Evolutionary conservation across 2,888 invertebrate genomes (phyloP), one percentile per base, ranked within the genome.

Genomic region (Caenorhabditis sp.): DNA sequence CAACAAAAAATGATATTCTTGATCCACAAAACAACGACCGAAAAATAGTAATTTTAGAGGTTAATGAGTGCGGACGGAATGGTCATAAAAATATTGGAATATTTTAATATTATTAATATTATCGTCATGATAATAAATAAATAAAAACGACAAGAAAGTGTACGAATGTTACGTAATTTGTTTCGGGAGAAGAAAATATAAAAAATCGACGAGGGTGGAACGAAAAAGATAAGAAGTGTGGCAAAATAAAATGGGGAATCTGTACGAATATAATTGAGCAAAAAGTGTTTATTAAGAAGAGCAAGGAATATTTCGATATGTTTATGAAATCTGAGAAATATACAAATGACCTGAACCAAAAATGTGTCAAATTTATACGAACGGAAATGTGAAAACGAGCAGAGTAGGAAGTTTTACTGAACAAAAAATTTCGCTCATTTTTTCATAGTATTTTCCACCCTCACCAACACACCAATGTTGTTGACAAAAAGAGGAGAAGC

Each of bases 251-350:
- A 36, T 36, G n/a, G n/a, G n/a, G 10, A 36, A 43, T 7, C 17
- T 14, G 3, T 14, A 43, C 14, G 17, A 43, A 43, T 43, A 43
- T 17, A 17, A 43, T 8, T 36, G 12, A 43, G 12, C 12, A 43
- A 43, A 43, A 43, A 17, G 17, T 43, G 14, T 17, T 43, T 43
- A 43, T 31, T 31, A 43, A 43, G 36, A 36, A 36, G 5, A 36
- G 36, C 14, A 43, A 43, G 43, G 43, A 43, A 43, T 43, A 14
- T 43, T 12, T 43, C 10, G 10, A 36, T 12, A 43, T 43, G 43
- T 43, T 43, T 43, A 43, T 43, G 43, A 43, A 43, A 43, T 43
- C 43, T 43, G 43, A 43, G 43, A 43, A 43, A 43, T 43, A 43
- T 43, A 43, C 43, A 43, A 43, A 43, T 43, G 43, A 17, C 43